Percentiles rank a stretch among this genome's conserved stretches.
Conservation (phyloP, 2,888 invertebrate genomes). For the Pantelozetes paolii region DNA sequence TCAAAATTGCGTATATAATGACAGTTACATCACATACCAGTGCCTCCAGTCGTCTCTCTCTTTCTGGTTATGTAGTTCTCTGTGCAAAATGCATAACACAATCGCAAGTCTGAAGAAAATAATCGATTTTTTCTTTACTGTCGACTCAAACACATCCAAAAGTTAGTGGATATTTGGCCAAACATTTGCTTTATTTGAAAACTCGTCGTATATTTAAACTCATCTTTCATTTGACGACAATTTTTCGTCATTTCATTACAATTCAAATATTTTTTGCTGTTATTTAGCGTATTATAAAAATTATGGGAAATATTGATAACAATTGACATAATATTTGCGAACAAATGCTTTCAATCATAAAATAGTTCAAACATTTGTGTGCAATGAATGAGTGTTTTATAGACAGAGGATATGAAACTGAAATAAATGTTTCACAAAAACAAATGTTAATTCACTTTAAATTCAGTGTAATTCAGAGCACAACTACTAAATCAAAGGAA, state of each 20-base stretch:
- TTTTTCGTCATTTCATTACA: too few relatives aligned
- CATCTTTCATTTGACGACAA: too few relatives aligned
- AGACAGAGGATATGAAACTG: constrained; percentile 2
- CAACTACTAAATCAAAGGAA: neutral
- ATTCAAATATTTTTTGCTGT: too few relatives aligned
- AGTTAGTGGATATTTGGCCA: too few relatives aligned
- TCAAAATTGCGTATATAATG: constrained; percentile 4
- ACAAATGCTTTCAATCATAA: neutral
- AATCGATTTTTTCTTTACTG: constrained; percentile 10
- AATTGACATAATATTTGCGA: neutral
- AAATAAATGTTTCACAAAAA: neutral
- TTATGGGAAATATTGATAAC: neutral
- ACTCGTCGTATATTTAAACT: too few relatives aligned
- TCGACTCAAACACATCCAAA: too few relatives aligned
- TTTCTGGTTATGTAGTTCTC: neutral
- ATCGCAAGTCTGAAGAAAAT: constrained; percentile 5
- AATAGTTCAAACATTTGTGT: neutral
- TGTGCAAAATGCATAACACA: constrained; percentile 30
- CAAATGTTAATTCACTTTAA: neutral
- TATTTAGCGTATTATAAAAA: neutral
- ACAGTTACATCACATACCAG: constrained; percentile 12
- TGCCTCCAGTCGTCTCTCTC: neutral
- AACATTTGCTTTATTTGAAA: too few relatives aligned
- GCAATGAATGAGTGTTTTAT: neutral
- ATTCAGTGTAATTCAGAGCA: neutral